Evolutionary conservation across 2,797 vertebrate genomes (phyloP).

Genomic region (Microcaecilia unicolor): DNA sequence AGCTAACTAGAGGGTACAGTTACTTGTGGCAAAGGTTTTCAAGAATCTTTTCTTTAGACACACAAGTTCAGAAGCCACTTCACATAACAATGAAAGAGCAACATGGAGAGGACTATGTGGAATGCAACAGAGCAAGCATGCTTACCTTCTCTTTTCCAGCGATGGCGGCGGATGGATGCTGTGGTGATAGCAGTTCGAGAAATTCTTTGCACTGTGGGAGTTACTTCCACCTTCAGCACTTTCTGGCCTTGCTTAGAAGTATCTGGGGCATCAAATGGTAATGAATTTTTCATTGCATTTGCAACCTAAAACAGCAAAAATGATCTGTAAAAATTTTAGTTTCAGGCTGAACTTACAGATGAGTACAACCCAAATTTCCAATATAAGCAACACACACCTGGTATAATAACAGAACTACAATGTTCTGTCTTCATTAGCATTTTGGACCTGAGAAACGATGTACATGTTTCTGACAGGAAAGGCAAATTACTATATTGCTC

Average conservation of each 20-base stretch:
- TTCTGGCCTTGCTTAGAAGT: slow-evolving; percentile 76
- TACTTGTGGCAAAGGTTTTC: too few relatives aligned
- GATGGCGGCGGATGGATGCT: slow-evolving; percentile 91
- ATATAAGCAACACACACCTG: background rate
- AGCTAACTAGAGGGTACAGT: too few relatives aligned
- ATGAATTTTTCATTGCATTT: slow-evolving; percentile 91
- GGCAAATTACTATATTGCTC: too few relatives aligned
- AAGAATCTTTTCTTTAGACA: slow-evolving; percentile 9
- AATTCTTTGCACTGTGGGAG: slow-evolving; percentile 86
- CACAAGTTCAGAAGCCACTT: slow-evolving; percentile 21
- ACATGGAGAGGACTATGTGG: too few relatives aligned
- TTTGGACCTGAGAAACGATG: too few relatives aligned
- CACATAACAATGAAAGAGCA: slow-evolving; percentile 18
- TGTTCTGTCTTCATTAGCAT: too few relatives aligned
- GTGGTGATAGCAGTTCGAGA: slow-evolving; percentile 92
- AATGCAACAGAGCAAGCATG: too few relatives aligned
- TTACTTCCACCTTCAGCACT: slow-evolving; percentile 92
- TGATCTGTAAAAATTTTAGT: too few relatives aligned
- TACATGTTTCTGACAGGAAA: too few relatives aligned
- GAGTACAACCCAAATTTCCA: too few relatives aligned
- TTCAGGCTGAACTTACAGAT: too few relatives aligned
- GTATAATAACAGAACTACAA: too few relatives aligned
- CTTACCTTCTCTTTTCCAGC: slow-evolving; percentile 96
- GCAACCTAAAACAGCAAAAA: slow-evolving; percentile 69
- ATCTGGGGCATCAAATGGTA: slow-evolving; percentile 83